phyloP scores from a whole-genome alignment of 2,888 invertebrate genomes.

The Bombyx huttoni region DNA sequence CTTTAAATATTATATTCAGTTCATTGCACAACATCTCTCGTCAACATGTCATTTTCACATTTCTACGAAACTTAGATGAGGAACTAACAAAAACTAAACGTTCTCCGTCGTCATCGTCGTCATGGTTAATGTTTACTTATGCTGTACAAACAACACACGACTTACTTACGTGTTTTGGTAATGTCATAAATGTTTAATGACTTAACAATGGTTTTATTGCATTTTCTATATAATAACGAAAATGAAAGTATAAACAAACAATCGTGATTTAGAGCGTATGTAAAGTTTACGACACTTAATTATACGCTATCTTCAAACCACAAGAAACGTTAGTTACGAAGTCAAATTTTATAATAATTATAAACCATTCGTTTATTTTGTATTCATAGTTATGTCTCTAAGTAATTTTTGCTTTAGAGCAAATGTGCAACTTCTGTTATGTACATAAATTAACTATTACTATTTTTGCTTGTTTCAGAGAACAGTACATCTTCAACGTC shows the following conservation, averaged over 20 bases:
- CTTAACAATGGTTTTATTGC: background rate
- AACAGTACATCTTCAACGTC: slow-evolving; percentile 89
- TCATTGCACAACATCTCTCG: slow-evolving; percentile 23
- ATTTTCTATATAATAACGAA: background rate
- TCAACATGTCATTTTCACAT: slow-evolving; percentile 27
- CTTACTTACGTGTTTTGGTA: background rate
- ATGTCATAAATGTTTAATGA: background rate
- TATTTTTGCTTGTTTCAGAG: slow-evolving; percentile 75
- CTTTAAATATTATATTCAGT: slow-evolving; percentile 34
- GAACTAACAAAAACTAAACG: too few relatives aligned
- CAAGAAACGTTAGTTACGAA: background rate
- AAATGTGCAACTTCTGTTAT: background rate
- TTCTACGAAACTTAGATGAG: background rate
- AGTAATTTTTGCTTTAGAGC: background rate
- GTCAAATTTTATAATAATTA: background rate
- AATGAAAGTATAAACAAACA: background rate
- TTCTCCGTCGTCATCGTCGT: too few relatives aligned
- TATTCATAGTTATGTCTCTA: background rate
- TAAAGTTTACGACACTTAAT: background rate
- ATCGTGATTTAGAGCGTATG: background rate
- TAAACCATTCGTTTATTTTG: background rate
- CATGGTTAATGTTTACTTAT: background rate
- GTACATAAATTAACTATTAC: background rate
- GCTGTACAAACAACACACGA: background rate
- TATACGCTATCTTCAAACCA: background rate